Base-by-base conservation (phyloP, 2,113 vertebrate genomes). In the Oceanodroma tethys region DNA sequence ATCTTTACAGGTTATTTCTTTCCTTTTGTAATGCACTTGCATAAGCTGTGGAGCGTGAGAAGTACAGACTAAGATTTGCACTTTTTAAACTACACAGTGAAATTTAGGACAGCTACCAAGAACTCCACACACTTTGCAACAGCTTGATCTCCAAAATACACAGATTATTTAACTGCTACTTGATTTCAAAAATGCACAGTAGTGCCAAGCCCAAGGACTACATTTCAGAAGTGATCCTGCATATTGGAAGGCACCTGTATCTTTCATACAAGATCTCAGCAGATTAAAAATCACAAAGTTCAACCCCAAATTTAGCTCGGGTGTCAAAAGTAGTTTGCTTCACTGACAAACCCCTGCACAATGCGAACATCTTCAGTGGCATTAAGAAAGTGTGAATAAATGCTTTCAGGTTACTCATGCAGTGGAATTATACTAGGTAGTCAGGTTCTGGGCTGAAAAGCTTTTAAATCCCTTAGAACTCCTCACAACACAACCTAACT, bases 181-280 rank as follows among this genome's bases (percentile, higher is more conserved):
- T 75, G 70, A 87, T 71, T 93, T 94, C 26, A 78, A 87, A 95
- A 96, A 89, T 12, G 91, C 88, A 96, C 83, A 92, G 94, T 88
- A 95, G 88, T 94, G 95, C 95, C 94, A 81, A 96, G 96, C 92
- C 88, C 87, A 94, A 94, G 92, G 90, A 97, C 96, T 96, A 86
- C 97, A 98, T 96, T 98, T 98, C 97, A 98, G 96, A 98, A 98
- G 94, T 98, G 97, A 98, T 97, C 94, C 94, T 95, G 86, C 95
- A 97, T 98, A 97, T 90, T 95, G 85, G 67, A 98, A 98, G 92
- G 80, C 76, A 97, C 91, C 93, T 95, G 88, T 93, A 93, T 78
- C 81, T 73, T 93, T 72, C 59, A 59, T 18, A 1, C n/a, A 84
- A 92, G 43, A 88, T 83, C 76, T 96, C 92, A 82, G 84, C 75